Percentiles rank a stretch among this genome's conserved stretches.
Conservation (phyloP, 2,888 invertebrate genomes). For the Macrostomum cliftonense region DNA sequence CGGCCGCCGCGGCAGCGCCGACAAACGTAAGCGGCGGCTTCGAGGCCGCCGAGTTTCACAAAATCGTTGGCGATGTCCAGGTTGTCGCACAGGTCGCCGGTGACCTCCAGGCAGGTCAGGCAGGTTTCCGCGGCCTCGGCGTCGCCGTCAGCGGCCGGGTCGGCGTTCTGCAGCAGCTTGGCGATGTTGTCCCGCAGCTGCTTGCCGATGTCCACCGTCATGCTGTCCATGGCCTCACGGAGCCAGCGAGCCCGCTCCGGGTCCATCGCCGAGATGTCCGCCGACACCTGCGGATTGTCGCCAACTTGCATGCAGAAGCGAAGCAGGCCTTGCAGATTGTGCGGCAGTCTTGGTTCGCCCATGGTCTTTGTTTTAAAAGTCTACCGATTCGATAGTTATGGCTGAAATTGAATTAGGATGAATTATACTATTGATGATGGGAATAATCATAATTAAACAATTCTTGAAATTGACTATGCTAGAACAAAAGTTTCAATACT, state of each 20-base stretch:
- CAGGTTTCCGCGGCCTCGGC: neutral
- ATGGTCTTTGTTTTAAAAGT: too few species aligned
- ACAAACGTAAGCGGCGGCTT: neutral
- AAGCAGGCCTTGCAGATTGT: neutral
- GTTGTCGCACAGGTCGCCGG: neutral
- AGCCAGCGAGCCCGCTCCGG: neutral
- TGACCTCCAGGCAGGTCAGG: neutral
- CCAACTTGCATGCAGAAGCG: neutral
- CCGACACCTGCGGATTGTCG: neutral
- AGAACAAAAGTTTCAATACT: too few species aligned
- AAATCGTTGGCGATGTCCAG: neutral
- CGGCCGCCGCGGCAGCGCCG: too few species aligned
- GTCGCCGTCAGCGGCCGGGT: neutral
- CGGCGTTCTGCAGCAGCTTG: neutral
- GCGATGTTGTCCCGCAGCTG: neutral
- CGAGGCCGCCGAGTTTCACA: neutral
- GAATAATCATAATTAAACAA: too few species aligned
- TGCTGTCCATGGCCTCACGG: neutral
- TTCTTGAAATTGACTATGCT: too few species aligned
- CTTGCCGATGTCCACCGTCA: constrained; percentile 2
- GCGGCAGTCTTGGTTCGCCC: neutral
- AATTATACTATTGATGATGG: too few species aligned
- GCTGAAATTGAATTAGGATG: too few species aligned
- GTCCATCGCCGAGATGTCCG: too few species aligned
- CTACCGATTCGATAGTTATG: too few species aligned